A percentile compares a stretch with the other conserved stretches of the same genome.
phyloP scores from a whole-genome alignment of 2,888 invertebrate species.

The Cosmia pyralina region DNA sequence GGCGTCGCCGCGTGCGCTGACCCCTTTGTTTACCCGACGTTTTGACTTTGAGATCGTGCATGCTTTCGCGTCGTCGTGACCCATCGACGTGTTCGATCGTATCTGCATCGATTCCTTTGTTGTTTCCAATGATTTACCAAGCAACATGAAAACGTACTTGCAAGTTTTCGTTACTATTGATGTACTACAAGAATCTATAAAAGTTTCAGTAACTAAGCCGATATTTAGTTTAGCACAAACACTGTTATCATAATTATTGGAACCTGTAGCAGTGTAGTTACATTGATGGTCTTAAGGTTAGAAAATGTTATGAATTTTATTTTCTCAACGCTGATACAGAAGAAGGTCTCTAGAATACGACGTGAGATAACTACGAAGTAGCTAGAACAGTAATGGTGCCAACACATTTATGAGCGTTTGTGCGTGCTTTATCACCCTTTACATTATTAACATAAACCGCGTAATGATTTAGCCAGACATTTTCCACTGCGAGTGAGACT shows the following conservation, averaged over 20 bases:
- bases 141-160: constrained; percentile 17
- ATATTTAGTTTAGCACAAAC: constrained; percentile 1
- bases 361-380: constrained; percentile 74
- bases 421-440: constrained; percentile 84
- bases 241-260: constrained; percentile 26
- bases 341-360: constrained; percentile 67
- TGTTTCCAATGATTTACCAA: constrained; percentile 36
- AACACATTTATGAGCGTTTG: constrained; percentile 78
- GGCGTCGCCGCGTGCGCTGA: constrained; percentile 64
- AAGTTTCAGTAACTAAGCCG: neutral
- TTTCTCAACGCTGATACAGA: constrained; percentile 58
- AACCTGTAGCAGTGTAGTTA: constrained; percentile 20
- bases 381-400: constrained; percentile 69
- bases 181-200: neutral
- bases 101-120: constrained; percentile 48
- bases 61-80: constrained; percentile 52
- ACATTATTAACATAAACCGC: constrained; percentile 79
- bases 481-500: constrained; percentile 72
- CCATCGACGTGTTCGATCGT: constrained; percentile 50
- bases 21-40: constrained; percentile 66
- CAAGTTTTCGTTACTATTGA: constrained; percentile 21
- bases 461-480: constrained; percentile 75
- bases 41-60: constrained; percentile 62
- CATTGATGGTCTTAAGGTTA: constrained; percentile 57
- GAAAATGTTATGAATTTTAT: constrained; percentile 60